Evolutionary conservation across 2,797 vertebrate species (phyloP).

Genomic region (Cossypha polioptera): DNA sequence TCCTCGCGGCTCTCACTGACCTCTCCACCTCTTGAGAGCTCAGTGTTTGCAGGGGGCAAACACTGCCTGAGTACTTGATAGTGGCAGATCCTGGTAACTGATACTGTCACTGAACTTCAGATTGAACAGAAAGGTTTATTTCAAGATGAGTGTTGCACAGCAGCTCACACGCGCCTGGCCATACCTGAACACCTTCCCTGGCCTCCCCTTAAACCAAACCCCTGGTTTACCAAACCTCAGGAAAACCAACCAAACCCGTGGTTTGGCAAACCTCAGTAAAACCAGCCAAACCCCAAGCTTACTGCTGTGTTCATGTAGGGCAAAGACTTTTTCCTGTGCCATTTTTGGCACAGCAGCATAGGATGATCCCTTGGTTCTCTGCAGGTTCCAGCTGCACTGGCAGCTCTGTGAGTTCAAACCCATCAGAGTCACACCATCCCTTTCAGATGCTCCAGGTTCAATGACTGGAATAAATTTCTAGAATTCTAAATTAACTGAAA

Average conservation of each 20-base stretch:
- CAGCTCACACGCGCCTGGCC: accelerated
- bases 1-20: not conserved
- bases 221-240: not conserved
- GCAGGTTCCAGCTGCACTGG: not conserved
- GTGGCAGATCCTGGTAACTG: not conserved
- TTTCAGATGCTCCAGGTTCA: not conserved
- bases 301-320: not conserved
- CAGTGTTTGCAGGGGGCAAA: not conserved
- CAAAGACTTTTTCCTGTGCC: not conserved
- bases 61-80: accelerated
- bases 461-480: not conserved
- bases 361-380: not conserved
- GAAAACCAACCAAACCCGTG: not conserved
- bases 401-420: not conserved
- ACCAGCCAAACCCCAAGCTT: not conserved
- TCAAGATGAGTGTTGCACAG: not conserved
- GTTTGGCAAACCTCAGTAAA: not conserved
- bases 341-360: not conserved
- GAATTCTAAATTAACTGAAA: not conserved
- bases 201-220: not conserved
- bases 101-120: not conserved
- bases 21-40: not conserved
- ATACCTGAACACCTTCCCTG: not conserved
- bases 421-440: not conserved
- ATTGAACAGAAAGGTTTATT: not conserved